phyloP scores from a whole-genome alignment of 2,888 invertebrate species.

The Drosophila parthenogenetica region DNA sequence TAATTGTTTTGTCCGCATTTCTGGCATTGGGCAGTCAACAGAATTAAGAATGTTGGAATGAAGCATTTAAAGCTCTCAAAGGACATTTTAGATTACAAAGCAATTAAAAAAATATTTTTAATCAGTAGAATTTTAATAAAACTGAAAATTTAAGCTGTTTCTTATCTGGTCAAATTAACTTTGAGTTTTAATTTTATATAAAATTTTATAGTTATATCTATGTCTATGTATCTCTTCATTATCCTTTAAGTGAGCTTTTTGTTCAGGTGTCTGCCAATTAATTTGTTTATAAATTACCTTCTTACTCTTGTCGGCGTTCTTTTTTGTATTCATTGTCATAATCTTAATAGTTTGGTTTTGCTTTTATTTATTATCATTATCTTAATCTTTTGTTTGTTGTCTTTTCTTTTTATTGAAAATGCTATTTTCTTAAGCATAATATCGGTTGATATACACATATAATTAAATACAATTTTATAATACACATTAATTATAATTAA shows the following conservation, averaged over 20 bases:
- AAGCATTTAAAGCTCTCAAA: background rate
- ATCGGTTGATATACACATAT: slow-evolving; percentile 37
- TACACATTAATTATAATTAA: slow-evolving; percentile 19
- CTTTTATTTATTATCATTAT: slow-evolving; percentile 19
- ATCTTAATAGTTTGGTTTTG: slow-evolving; percentile 28
- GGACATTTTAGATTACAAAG: background rate
- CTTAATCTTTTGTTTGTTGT: background rate
- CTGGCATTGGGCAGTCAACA: slow-evolving; percentile 11
- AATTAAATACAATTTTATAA: slow-evolving; percentile 36
- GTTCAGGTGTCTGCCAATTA: slow-evolving; percentile 3
- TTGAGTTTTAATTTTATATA: too few relatives aligned
- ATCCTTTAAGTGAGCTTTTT: background rate
- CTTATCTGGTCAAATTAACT: too few relatives aligned
- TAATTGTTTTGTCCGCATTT: slow-evolving; percentile 43
- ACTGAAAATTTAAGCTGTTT: background rate
- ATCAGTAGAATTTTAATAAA: background rate
- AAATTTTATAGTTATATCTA: too few relatives aligned
- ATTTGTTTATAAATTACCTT: slow-evolving; percentile 40
- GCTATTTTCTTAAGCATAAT: slow-evolving; percentile 55
- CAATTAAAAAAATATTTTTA: slow-evolving; percentile 9
- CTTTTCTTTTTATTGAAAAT: slow-evolving; percentile 59
- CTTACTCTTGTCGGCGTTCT: slow-evolving; percentile 51
- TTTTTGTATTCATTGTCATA: slow-evolving; percentile 20
- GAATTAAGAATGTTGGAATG: slow-evolving; percentile 19
- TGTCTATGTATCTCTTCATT: background rate